Conservation (phyloP, 1,140 invertebrate species). For the Aplysia californica region DNA sequence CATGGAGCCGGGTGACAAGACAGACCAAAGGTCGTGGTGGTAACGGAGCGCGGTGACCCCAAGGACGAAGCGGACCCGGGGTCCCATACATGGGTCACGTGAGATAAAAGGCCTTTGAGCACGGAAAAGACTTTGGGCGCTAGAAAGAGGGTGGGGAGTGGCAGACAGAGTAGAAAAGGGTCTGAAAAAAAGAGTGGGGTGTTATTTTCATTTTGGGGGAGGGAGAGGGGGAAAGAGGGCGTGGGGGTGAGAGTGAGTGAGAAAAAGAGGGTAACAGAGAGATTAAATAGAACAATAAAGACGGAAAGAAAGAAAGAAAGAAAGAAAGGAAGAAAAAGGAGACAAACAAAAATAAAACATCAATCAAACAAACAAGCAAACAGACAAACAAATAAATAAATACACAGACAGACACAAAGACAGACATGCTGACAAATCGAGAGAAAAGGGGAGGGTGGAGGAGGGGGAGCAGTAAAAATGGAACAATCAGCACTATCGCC, state of each 20-base stretch:
- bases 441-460: neutral
- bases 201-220: too few species aligned
- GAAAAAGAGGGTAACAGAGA: neutral
- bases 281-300: neutral
- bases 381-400: neutral
- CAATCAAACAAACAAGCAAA: neutral
- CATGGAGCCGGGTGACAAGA: too few species aligned
- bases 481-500: too few species aligned
- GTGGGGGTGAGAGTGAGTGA: neutral
- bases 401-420: neutral
- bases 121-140: too few species aligned
- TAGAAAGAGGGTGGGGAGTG: neutral
- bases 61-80: too few species aligned
- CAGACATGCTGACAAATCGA: neutral
- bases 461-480: neutral
- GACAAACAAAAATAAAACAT: neutral
- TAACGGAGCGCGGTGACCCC: too few species aligned
- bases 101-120: too few species aligned
- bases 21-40: too few species aligned
- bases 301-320: constrained; percentile 1
- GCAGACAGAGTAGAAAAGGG: neutral
- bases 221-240: constrained; percentile 1
- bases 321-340: constrained; percentile 3
- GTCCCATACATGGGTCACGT: too few species aligned
- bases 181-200: neutral